A percentile compares a stretch with the other conserved stretches of the same genome.
Evolutionary conservation across 2,888 invertebrate species (phyloP).

Genomic region (Heliconius sara): DNA sequence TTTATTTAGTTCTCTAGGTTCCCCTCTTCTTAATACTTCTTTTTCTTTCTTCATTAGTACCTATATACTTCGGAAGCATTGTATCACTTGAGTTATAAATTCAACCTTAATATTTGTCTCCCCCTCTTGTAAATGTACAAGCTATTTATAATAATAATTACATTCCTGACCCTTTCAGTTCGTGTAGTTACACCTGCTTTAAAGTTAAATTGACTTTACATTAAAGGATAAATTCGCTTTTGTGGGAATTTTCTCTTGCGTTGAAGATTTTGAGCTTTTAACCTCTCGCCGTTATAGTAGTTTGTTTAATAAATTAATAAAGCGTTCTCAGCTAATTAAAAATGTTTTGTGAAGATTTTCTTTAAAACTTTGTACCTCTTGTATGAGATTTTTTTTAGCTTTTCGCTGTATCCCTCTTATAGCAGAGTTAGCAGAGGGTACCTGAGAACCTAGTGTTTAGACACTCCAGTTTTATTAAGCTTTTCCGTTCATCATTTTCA

Average conservation of each 20-base stretch:
- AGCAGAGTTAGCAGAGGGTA: not conserved
- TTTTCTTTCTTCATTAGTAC: too few species aligned
- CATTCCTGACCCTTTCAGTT: conserved; percentile 35
- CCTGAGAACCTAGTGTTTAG: not conserved
- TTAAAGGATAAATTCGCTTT: conserved; percentile 22
- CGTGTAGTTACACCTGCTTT: conserved; percentile 30
- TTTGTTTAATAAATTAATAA: conserved; percentile 7
- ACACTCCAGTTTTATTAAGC: too few species aligned
- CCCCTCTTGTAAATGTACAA: not conserved
- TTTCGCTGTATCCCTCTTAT: not conserved
- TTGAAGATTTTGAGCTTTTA: not conserved
- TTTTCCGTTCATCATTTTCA: too few species aligned
- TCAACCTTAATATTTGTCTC: conserved; percentile 4
- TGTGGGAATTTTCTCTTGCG: conserved; percentile 5
- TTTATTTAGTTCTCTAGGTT: too few species aligned
- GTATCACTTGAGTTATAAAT: not conserved
- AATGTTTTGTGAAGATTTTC: not conserved
- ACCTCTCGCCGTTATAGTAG: not conserved
- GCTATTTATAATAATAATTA: conserved; percentile 38
- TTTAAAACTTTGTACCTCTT: not conserved
- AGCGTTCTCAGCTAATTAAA: conserved; percentile 2
- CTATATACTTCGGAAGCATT: too few species aligned
- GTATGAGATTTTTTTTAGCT: not conserved
- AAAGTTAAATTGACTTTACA: conserved; percentile 38
- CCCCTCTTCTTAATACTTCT: too few species aligned